Conservation (phyloP, 2,113 vertebrate species). For the Oreochromis tanganicae region DNA sequence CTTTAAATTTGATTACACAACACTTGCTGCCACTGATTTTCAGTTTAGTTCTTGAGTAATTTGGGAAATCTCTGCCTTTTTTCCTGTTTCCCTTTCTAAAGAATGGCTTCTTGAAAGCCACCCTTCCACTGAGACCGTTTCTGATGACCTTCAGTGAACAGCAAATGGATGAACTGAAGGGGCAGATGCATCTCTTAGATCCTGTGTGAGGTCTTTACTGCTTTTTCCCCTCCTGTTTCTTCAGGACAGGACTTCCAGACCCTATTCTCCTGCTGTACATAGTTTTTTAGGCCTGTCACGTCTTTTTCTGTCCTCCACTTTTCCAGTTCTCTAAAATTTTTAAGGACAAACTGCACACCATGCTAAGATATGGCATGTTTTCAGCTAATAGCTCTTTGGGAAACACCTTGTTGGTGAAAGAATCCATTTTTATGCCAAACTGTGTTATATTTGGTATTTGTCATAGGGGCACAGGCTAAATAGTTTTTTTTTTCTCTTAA, state of each 20-base stretch:
- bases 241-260: background rate
- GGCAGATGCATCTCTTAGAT: background rate
- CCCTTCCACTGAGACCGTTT: background rate
- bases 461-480: background rate
- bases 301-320: background rate
- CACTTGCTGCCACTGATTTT: background rate
- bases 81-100: background rate
- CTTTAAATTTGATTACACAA: background rate
- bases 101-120: background rate
- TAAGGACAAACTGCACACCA: background rate
- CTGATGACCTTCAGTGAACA: background rate
- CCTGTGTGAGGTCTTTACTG: background rate
- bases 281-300: background rate
- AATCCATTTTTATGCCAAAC: background rate
- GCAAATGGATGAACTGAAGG: background rate
- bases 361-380: background rate
- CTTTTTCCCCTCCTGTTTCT: background rate
- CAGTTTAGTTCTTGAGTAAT: background rate
- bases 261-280: background rate
- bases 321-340: background rate
- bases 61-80: background rate
- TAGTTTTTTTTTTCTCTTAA: accelerated
- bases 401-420: background rate
- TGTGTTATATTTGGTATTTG: background rate
- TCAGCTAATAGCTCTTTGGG: background rate